phyloP scores from a whole-genome alignment of 2,113 vertebrate species.

The Garra rufa region DNA sequence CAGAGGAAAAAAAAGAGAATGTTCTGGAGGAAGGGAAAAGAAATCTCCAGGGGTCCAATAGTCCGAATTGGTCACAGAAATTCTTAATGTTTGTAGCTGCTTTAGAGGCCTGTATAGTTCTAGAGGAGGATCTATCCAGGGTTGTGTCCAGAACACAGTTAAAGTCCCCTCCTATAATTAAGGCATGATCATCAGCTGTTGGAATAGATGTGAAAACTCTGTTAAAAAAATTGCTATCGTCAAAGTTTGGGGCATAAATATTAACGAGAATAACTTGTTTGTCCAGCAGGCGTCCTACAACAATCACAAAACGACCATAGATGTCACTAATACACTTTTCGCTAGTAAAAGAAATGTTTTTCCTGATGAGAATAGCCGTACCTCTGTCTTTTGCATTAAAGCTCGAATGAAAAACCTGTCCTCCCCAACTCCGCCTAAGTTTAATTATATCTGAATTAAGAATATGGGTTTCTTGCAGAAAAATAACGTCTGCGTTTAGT shows the following conservation, averaged over 20 bases:
- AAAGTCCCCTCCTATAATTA: background rate
- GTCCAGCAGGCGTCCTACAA: background rate
- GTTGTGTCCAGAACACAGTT: background rate
- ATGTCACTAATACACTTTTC: background rate
- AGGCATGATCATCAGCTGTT: background rate
- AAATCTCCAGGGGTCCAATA: constrained; percentile 11
- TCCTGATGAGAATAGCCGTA: background rate
- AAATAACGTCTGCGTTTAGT: background rate
- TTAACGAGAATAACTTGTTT: background rate
- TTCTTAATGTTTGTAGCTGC: constrained; percentile 2
- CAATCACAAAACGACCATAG: background rate
- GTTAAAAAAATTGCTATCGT: background rate
- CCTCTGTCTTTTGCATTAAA: constrained; percentile 11
- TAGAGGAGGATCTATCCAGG: background rate
- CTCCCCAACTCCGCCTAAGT: background rate
- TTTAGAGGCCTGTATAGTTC: background rate
- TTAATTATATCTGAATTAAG: background rate
- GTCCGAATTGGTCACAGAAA: background rate
- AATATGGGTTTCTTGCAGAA: constrained; percentile 8
- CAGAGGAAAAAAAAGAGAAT: background rate
- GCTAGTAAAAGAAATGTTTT: background rate
- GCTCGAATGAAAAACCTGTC: background rate
- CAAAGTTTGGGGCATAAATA: constrained; percentile 29
- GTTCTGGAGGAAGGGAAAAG: background rate
- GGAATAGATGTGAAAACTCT: constrained; percentile 2